Percentiles rank a stretch among this genome's conserved stretches.
Conservation (phyloP, 2,888 invertebrate species). For the Camponotus fellah region DNA sequence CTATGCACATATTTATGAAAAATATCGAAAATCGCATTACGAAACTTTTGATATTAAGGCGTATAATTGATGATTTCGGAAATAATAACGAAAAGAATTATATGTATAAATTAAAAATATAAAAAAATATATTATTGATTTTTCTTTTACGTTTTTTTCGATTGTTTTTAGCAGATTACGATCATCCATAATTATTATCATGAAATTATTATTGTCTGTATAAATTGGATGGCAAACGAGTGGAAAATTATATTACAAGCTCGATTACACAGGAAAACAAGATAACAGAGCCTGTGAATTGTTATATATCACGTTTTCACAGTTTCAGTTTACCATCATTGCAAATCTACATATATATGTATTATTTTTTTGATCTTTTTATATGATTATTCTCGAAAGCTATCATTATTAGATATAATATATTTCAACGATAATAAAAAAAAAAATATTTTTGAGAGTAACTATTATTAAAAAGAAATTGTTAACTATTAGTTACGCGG, state of each 20-base stretch:
- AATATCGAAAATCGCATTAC: background rate
- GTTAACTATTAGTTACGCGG: background rate
- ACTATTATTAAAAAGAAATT: background rate
- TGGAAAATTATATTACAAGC: constrained; percentile 47
- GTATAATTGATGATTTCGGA: constrained; percentile 5
- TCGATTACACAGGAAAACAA: constrained; percentile 37
- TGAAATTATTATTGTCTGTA: constrained; percentile 28
- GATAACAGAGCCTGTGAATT: constrained; percentile 20
- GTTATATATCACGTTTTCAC: constrained; percentile 17
- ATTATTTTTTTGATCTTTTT: background rate
- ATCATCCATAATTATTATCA: constrained; percentile 11
- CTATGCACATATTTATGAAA: background rate
- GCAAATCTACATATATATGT: background rate
- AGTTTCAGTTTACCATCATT: constrained; percentile 20
- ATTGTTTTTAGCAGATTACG: constrained; percentile 7
- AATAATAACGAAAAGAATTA: background rate
- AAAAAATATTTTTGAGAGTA: background rate
- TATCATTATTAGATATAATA: background rate
- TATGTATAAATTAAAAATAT: background rate
- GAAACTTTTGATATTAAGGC: background rate
- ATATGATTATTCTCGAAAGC: background rate
- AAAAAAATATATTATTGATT: constrained; percentile 18
- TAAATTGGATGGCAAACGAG: constrained; percentile 41
- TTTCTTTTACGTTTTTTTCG: background rate
- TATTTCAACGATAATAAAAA: background rate